Evolutionary conservation across 2,113 vertebrate species (phyloP).

Genomic region (Grallaria varia): DNA sequence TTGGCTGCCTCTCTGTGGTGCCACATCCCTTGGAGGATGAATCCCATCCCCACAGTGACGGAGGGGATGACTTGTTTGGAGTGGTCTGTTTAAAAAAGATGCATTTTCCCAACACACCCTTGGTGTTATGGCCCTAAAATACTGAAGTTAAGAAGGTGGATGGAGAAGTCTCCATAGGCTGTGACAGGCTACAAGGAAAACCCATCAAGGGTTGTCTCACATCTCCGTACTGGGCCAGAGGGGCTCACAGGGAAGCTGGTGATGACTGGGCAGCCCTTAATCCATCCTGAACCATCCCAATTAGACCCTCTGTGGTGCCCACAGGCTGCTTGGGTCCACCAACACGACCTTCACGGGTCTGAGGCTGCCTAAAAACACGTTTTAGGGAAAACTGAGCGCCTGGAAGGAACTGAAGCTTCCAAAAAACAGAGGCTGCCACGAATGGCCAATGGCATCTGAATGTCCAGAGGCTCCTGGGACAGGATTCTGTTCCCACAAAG

Average conservation of each 20-base stretch:
- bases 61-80: background rate
- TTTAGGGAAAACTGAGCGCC: background rate
- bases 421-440: background rate
- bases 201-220: background rate
- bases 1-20: background rate
- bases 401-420: background rate
- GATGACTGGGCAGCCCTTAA: background rate
- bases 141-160: background rate
- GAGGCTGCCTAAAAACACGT: background rate
- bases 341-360: background rate
- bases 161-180: background rate
- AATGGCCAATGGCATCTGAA: background rate
- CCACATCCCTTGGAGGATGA: background rate
- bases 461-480: background rate
- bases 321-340: background rate
- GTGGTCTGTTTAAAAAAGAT: background rate
- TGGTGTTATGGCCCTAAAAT: background rate
- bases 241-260: background rate
- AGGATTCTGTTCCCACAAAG: background rate
- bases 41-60: background rate
- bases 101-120: fast-evolving
- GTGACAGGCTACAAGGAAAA: background rate
- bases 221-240: background rate
- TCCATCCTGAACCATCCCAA: background rate
- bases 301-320: background rate